Evolutionary conservation across 2,888 invertebrate genomes (phyloP), one percentile per base, ranked within the genome.

Genomic region (Tenthredo mesomela): DNA sequence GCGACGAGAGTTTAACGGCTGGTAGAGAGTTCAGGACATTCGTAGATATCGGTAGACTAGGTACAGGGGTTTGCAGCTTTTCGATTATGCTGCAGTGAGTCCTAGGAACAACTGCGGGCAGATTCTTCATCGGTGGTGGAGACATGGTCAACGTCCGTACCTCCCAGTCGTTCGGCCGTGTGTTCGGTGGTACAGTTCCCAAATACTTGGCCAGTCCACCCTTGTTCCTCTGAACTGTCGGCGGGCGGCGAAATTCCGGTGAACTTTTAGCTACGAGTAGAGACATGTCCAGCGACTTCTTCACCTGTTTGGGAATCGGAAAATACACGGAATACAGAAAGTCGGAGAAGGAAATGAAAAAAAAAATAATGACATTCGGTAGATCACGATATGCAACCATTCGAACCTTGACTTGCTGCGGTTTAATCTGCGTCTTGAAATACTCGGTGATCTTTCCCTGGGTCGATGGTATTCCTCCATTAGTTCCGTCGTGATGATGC

Each of bases 361-460:
- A 47, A 18, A 15, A 65, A 15, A 65, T 15, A 2, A 9, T 37
- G 58, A 70, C 2, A 29, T 5, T 70, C 12, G 15, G 29, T 33
- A 33, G 2, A 10, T 33, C n/a, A 9, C 9, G 37, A 40, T 7
- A 2, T n/a, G 18, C 12, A n/a, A 70, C 40, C 40, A n/a, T 7
- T 37, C 70, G 47, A 25, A 82, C 91, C 89, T 91, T 92, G 50
- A 89, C 84, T 71, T 91, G 92, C 61, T 95, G 95, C 47, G 96
- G 95, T 94, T 97, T 97, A 94, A 97, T 96, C 93, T 97, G 97
- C 87, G 97, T 96, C 92, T 96, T 97, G 93, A 97, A 97, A 93
- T 96, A 97, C 91, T 97, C 97, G 40, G 97, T 97, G 92, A 97
- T 97, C 93, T 97, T 97, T 80, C 97, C 97, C 93, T 97, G 97